Evolutionary conservation across 1,140 invertebrate genomes (phyloP), one percentile per base, ranked within the genome.

Genomic region (Trichonephila clavata): DNA sequence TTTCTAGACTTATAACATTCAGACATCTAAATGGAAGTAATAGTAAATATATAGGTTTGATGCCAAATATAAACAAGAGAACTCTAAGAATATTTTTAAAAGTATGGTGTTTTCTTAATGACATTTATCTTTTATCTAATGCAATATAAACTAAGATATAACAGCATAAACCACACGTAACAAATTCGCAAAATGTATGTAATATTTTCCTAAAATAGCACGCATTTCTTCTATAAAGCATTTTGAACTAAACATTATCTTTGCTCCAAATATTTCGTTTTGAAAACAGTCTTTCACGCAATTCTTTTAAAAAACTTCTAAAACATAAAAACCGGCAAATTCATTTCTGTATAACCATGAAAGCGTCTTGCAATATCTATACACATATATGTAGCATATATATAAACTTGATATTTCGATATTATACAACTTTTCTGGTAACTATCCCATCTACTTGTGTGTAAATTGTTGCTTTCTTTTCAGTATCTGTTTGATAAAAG

Each of bases 401-500:
- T 39, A 71, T 13, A 71, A 16, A 71, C 18, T 71, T 27, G 10
- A 71, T 24, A 24, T 14, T 71, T n/a, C 24, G 27, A 71, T n/a
- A 71, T n/a, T 39, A 24, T 71, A 71, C 24, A 32, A 14, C 18
- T 71, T 32, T 71, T n/a, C 24, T 27, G 24, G 24, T 71, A 24
- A 24, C 27, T 32, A 14, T 24, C 32, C 24, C 16, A 27, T 71
- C 68, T 57, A 83, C 50, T 83, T 39, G 20, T 21, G 21, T 0
- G 80, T 39, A 57, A 83, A 57, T 83, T 39, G n/a, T 83, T 57
- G 50, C 24, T 83, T 83, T 39, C 80, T 39, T 21, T 50, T 16
- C n/a, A 43, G 8, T 39, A 83, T 83, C 39, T 39, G 80, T n/a
- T 57, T 83, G 43, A 83, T 83, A 83, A 83, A 83, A 27, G 32